Base-by-base conservation (phyloP, 2,113 vertebrate genomes). In the Falco punctatus region DNA sequence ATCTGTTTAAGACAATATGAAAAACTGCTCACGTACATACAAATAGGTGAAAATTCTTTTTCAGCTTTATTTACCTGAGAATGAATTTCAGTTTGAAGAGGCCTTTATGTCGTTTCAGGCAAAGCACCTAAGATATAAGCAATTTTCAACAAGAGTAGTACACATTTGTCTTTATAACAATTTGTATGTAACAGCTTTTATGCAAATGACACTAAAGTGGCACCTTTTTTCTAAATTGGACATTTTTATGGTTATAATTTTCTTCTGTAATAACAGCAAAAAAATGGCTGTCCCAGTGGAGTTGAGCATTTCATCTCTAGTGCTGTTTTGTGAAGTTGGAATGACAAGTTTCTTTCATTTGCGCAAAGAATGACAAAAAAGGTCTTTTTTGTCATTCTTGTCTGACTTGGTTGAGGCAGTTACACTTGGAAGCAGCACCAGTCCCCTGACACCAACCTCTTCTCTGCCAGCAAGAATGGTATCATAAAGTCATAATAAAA, bases 321-420 rank as follows among this genome's bases (percentile, higher is more conserved):
- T 91, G 94, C 98, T 97, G 97, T 98, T 98, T 98, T 97, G 98
- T 98, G 99, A 99, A 99, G 99, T 99, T 99, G 98, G 98, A 99
- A 99, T 99, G 99, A 99, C 99, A 99, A 99, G 99, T 99, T 99
- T 99, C 99, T 99, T 99, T 99, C 99, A 98, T 99, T 98, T 98
- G 98, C 52, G 54, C 98, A 96, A 98, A 98, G 98, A 98, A 98
- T 98, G 98, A 98, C 98, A 99, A 99, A 97, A 96, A 94, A 92
- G 95, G 67, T 95, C 67, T 90, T 97, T 97, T 98, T 97, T 97
- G 92, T 97, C 95, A 94, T 94, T 95, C 70, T 92, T 73, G 30
- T 97, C 93, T 96, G 78, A 75, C 64, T 96, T 97, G 95, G 91
- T 96, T 92, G 94, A 97, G 82, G 90, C 42, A 44, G 93, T 92